Evolutionary conservation across 2,113 vertebrate genomes (phyloP), one percentile per base, ranked within the genome.

Genomic region (Clarias magur): DNA sequence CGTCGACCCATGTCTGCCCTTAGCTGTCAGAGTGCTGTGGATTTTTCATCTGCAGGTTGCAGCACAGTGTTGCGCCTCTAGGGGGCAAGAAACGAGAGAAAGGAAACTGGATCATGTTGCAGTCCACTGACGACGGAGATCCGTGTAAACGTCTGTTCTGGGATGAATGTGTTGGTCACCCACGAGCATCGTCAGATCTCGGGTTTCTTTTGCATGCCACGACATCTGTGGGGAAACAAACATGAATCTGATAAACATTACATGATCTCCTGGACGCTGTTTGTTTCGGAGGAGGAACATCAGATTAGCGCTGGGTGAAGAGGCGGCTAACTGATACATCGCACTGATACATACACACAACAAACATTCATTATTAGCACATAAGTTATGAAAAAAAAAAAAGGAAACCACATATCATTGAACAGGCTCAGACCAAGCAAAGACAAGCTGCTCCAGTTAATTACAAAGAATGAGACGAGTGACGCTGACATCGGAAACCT

Each of bases 381-480:
- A 67, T 16, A 48, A 65, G 59, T 34, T 63, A 60, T 15, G 23
- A 63, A 59, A 59, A 79, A 79, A 79, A 79, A 3, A 57, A 42
- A 63, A 3, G 0, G 34, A 42, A 67, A 67, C 81, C 2, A 23
- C 80, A 15, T 82, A 81, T 81, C 19, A 30, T 23, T 81, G 21
- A 34, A 82, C 34, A n/a, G 38, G 34, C 21, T n/a, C 1, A 9
- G 60, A 82, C 1, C 2, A 23, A 48, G 15, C 57, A 82, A 38
- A 82, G 80, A 42, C 80, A 59, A 34, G 21, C 80, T 48, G 80
- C 38, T 63, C 65, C 59, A n/a, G 62, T 82, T 82, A 67, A 67
- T 82, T 67, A 67, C 27, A 54, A 67, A 83, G 34, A 83, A 83
- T 30, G 62, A 67, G 62, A 67, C 81, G 65, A 67, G 81, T 42